Base-by-base conservation (phyloP, 2,113 vertebrate species). In the Stomatorhinus ivindoensis region DNA sequence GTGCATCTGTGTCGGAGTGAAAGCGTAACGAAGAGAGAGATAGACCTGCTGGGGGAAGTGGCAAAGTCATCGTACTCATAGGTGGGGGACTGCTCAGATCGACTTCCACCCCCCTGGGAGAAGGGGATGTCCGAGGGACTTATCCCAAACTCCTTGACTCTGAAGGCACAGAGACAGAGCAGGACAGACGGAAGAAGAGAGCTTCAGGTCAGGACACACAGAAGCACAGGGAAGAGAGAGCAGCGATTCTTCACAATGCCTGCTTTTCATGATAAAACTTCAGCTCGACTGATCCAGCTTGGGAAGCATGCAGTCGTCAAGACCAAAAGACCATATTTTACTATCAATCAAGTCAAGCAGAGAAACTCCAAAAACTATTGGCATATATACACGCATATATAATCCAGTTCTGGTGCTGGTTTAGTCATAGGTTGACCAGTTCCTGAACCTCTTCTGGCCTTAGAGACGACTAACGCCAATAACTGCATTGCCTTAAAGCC, bases 71-170 rank as follows among this genome's bases (percentile, higher is more conserved):
- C 97, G 92, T 99, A 98, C 95, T 99, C 97, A 93, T 97, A 98
- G 93, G 98, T 97, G 92, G 98, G 98, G 93, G 98, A 99, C 92
- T 98, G 97, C 92, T 99, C 98, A 88, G 97, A 96, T 93, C 97
- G 97, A 92, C 97, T 96, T 88, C 97, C 96, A 80, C 97, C 96
- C 93, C 97, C 95, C 97, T 99, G 98, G 90, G 97, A 96, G 97
- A 99, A 99, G 94, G 98, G 98, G 94, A 99, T 99, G 94, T 99
- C 98, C 90, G 98, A 99, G 87, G 98, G 98, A 95, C 98, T 99
- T 93, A 99, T 99, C 95, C 98, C 98, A 96, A 99, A 99, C 96
- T 99, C 98, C 96, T 99, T 99, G 92, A 99, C 98, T 96, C 98
- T 99, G 97, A 92, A 95, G 95, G 94, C 93, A 95, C 93, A 94